Conservation (phyloP, 2,113 vertebrate species). For the Corapipo altera region DNA sequence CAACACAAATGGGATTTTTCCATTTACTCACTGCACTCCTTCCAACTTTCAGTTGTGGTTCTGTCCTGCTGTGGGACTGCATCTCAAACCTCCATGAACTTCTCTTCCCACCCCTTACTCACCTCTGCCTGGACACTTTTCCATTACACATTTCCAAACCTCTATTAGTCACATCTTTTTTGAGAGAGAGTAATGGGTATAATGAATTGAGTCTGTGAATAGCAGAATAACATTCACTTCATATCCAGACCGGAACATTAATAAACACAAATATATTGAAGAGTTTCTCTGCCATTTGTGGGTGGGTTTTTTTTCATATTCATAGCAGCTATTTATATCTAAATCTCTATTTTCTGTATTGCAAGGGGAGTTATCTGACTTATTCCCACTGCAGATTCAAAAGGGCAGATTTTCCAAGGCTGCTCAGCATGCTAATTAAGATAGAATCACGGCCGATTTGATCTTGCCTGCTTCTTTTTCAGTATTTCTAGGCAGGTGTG, state of each 20-base stretch:
- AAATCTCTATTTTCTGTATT: neutral
- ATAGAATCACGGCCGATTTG: neutral
- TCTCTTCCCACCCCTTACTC: neutral
- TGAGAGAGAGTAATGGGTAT: neutral
- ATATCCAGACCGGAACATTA: neutral
- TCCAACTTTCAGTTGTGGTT: neutral
- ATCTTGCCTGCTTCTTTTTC: neutral
- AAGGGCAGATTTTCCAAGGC: neutral
- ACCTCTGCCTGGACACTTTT: neutral
- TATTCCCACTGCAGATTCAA: neutral
- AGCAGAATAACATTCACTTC: neutral
- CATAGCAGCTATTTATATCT: neutral
- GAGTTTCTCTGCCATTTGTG: neutral
- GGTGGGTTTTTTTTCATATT: neutral
- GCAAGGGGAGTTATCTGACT: neutral
- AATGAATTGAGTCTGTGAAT: neutral
- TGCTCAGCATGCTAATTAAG: neutral
- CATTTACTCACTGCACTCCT: accelerated
- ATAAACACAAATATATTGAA: neutral
- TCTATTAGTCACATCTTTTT: neutral
- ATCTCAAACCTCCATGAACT: accelerated
- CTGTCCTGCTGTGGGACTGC: neutral
- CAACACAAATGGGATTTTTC: neutral
- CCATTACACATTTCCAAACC: neutral
- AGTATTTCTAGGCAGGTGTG: neutral